Evolutionary conservation across 2,113 vertebrate genomes (phyloP), one percentile per base, ranked within the genome.

Genomic region (Antechinus flavipes): DNA sequence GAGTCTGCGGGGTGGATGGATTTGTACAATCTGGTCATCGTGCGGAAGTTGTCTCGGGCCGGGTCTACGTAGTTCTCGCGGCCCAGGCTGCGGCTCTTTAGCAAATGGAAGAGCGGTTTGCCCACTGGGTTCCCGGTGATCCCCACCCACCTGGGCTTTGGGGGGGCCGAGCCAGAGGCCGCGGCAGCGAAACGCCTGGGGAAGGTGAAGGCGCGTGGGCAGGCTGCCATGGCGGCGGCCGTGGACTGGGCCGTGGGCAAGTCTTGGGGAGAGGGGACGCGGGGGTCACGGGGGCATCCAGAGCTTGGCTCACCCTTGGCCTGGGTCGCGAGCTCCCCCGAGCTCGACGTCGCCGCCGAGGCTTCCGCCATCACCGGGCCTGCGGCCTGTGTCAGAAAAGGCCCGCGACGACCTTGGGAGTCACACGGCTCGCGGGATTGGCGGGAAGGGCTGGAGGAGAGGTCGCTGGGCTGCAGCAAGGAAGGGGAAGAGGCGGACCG

Each of bases 1-100:
- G 99, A 99, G 98, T 99, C 99, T 0, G 98, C 98, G 8, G 99
- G 99, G 53, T 99, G 99, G 99, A 99, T 99, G 27, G 99, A 99
- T 95, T 99, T 98, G 95, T 99, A 99, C 91, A 99, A 97, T 90
- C 99, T 99, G 6, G 99, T 99, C 99, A 99, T 99, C 94, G 99
- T 99, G 97, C 99, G 99, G 98, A 99, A 99, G 89, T 99, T 99
- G 95, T 99, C 99, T 97, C 99, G 95, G 10, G 99, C 99, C 0
- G 99, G 99, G 98, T 99, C 99, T 93, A 99, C 99, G 92, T 99
- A 99, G 91, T 99, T 98, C 35, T 99, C 99, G 47, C 99, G 99
- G 96, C 99, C 99, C 92, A 99, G 97, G 93, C 99, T 99, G 97
- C 99, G 99, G 92, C 97, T 98, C 94, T 98, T 98, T 92, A 99